Percentiles rank a stretch among this genome's conserved stretches.
Conservation (phyloP, 2,113 vertebrate genomes). For the Engystomops pustulosus region DNA sequence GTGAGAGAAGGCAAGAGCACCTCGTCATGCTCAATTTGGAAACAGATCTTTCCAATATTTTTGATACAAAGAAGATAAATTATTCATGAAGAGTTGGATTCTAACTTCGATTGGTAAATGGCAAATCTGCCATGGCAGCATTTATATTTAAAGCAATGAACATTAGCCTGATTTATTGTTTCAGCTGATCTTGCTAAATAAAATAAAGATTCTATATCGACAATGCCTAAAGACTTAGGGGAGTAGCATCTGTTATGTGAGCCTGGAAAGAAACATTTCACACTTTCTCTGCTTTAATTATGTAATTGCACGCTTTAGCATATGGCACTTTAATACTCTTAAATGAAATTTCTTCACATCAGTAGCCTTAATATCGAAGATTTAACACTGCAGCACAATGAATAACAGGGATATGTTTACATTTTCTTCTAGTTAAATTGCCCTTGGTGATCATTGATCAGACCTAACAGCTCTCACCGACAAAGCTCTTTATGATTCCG, state of each 20-base stretch:
- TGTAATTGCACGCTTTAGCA: background rate
- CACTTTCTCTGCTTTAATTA: background rate
- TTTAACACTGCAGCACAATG: constrained; percentile 3
- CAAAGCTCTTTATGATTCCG: background rate
- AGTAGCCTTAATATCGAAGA: constrained; percentile 31
- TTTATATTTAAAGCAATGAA: background rate
- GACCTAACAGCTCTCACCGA: background rate
- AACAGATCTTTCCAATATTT: background rate
- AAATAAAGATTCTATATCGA: background rate
- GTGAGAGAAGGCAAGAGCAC: background rate
- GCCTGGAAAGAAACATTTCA: background rate
- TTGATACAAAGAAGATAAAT: background rate
- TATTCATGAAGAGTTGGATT: background rate
- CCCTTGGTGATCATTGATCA: constrained; percentile 11
- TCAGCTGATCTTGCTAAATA: constrained; percentile 11
- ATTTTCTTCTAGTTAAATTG: background rate
- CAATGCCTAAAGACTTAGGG: background rate
- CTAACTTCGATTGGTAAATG: background rate
- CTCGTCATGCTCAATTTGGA: fast-evolving
- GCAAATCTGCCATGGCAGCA: background rate
- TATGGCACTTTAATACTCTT: constrained; percentile 20
- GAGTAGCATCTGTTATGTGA: constrained; percentile 13
- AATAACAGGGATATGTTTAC: constrained; percentile 1
- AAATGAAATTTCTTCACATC: constrained; percentile 32
- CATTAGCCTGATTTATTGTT: constrained; percentile 3